Conservation (phyloP, 2,797 vertebrate species). For the Thaleichthys pacificus region DNA sequence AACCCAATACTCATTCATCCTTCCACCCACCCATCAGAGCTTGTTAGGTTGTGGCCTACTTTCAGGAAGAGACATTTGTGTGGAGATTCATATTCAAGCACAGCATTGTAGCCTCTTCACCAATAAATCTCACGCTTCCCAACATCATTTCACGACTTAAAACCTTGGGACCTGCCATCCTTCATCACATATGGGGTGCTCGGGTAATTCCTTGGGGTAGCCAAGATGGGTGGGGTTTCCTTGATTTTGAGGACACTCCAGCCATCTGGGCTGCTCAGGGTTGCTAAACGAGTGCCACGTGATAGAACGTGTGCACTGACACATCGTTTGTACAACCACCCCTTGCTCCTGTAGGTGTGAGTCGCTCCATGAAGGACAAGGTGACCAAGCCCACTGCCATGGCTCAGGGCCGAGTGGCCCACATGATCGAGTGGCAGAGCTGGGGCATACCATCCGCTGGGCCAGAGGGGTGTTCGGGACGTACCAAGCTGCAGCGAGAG, state of each 20-base stretch:
- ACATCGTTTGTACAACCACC: background rate
- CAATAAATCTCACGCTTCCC: constrained; percentile 7
- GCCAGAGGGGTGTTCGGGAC: constrained; percentile 75
- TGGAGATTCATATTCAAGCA: background rate
- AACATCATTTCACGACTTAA: background rate
- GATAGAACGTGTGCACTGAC: background rate
- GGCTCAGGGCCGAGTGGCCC: constrained; percentile 93
- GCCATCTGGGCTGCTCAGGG: too few relatives aligned
- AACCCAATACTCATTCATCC: constrained; percentile 25
- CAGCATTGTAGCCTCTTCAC: background rate
- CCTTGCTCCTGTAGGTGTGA: constrained; percentile 78
- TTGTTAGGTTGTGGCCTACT: background rate
- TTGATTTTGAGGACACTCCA: background rate
- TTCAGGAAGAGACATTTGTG: background rate
- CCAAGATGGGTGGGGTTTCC: background rate
- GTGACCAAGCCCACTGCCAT: constrained; percentile 98
- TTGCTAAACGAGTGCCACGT: background rate
- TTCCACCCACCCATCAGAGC: background rate
- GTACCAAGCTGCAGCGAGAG: constrained; percentile 77
- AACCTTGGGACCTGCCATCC: background rate
- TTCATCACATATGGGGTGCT: background rate
- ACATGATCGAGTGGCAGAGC: constrained; percentile 99
- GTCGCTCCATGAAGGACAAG: constrained; percentile 95
- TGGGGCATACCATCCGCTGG: constrained; percentile 88
- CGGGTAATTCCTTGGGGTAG: background rate